phyloP scores from a whole-genome alignment of 2,797 vertebrate species.

The Allobates femoralis region DNA sequence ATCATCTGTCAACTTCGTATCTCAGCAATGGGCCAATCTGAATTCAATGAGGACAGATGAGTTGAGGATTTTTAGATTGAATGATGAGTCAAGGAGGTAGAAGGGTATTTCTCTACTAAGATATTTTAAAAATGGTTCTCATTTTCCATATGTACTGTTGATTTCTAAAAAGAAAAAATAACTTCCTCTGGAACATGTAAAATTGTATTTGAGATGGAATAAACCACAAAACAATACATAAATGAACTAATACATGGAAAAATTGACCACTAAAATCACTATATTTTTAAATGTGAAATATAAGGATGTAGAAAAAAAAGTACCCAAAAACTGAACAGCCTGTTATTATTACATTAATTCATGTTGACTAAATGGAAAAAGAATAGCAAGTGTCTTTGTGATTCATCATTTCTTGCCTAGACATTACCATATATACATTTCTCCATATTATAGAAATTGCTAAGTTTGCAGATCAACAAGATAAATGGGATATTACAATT shows the following conservation, averaged over 20 bases:
- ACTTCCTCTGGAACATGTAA: slow-evolving; percentile 8
- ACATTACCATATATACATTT: not conserved
- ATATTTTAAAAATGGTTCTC: too few relatives aligned
- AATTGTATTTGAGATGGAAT: not conserved
- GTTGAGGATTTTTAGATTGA: too few relatives aligned
- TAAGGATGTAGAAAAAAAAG: not conserved
- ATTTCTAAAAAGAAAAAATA: not conserved
- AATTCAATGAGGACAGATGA: too few relatives aligned
- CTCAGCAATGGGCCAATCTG: too few relatives aligned
- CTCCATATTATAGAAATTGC: not conserved
- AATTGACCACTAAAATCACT: not conserved
- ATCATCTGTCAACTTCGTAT: too few relatives aligned
- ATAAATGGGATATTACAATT: not conserved
- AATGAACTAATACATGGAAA: slow-evolving; percentile 12
- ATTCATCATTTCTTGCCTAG: not conserved
- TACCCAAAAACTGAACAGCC: not conserved
- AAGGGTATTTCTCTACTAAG: too few relatives aligned
- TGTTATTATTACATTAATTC: slow-evolving; percentile 5
- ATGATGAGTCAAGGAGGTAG: too few relatives aligned
- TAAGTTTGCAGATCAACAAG: not conserved
- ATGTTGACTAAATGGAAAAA: slow-evolving; percentile 12
- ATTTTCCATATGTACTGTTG: too few relatives aligned
- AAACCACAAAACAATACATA: not conserved
- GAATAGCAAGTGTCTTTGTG: not conserved
- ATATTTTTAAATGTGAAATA: slow-evolving; percentile 28